Evolutionary conservation across 1,140 invertebrate species (phyloP), one percentile per base, ranked within the genome.

Genomic region (Lethocerus indicus): DNA sequence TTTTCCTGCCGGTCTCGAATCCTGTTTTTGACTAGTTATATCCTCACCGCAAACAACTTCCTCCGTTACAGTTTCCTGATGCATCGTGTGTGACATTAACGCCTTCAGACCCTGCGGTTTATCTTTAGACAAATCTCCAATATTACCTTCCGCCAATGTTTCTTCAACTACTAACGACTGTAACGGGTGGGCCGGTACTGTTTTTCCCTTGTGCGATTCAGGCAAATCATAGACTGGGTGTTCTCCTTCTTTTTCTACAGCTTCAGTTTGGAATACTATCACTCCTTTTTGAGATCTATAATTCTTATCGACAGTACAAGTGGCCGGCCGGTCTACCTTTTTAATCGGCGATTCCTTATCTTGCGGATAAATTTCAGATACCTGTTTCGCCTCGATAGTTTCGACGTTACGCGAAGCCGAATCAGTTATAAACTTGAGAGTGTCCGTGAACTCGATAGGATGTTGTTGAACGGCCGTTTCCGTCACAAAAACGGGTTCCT

Each of bases 121-220:
- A 20, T 66, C 60, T 55, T 70, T 56, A 3, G 58, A 52, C n/a
- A 77, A 49, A 35, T 64, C 48, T 18, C 63, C 67, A 14, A 73
- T 53, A 44, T 64, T 63, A 57, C 71, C 68, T 51, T 74, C 65
- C 16, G 67, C 57, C 48, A 64, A 61, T 18, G 71, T 70, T 67
- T 79, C 73, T 62, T 78, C 71, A 35, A 76, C 64, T 51, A 76
- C 60, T 36, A 73, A 60, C n/a, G 73, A 74, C 51, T 70, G 61
- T 0, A 75, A 54, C 21, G 71, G 63, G 56, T 74, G 71, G 1
- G 66, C 64, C 12, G 71, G 63, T 3, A 67, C 61, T 28, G 62
- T 53, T 65, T 72, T 75, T 2, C 68, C 67, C 51, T 61, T 68
- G 53, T 76, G 71, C 25, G 61, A 61, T 52, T 76, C 71, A 6